Conservation (phyloP, 2,888 invertebrate genomes). For the Kryphioiulus occultus region DNA sequence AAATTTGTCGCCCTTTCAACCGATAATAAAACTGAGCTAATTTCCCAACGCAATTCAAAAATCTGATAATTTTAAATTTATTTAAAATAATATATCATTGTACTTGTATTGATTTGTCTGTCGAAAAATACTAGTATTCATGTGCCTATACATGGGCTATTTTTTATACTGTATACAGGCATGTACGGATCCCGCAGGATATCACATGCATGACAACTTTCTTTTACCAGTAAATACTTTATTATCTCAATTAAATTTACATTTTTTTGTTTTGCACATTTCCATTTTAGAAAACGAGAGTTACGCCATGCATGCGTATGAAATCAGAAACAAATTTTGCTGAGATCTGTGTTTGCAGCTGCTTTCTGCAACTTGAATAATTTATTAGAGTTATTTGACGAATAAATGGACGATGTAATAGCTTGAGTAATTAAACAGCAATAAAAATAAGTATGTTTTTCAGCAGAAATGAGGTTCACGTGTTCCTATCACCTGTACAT, state of each 20-base stretch:
- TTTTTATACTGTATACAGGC: neutral
- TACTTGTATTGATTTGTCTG: neutral
- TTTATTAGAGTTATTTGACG: neutral
- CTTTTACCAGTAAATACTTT: neutral
- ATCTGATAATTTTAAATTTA: slow-evolving; percentile 24
- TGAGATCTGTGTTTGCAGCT: neutral
- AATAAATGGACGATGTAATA: neutral
- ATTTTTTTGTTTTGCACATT: neutral
- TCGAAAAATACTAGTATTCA: neutral
- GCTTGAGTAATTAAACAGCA: neutral
- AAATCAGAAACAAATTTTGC: neutral
- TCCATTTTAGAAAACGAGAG: neutral
- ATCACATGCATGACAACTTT: neutral
- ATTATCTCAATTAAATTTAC: neutral
- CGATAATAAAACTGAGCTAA: neutral
- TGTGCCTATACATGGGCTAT: neutral
- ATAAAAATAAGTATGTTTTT: neutral
- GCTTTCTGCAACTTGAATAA: neutral
- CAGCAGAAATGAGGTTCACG: neutral
- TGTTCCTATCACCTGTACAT: no score
- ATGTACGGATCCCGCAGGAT: neutral
- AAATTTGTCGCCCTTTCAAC: neutral
- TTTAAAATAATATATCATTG: slow-evolving; percentile 3
- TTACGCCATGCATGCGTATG: neutral
- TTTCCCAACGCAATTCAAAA: neutral